phyloP scores from a whole-genome alignment of 2,797 vertebrate species.

The Gorsachius magnificus region DNA sequence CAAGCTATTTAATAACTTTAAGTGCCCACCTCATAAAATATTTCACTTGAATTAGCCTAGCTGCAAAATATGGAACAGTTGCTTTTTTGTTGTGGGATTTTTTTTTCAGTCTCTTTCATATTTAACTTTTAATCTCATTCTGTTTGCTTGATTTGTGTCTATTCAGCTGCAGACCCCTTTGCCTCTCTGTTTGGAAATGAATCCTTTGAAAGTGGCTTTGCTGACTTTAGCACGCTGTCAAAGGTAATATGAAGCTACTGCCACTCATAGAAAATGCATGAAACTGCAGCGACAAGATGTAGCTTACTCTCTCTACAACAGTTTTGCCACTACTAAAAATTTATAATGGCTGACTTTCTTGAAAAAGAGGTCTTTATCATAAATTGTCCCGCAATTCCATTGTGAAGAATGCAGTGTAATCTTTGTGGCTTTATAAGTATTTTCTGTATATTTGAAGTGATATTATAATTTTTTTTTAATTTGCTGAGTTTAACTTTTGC shows the following conservation, averaged over 20 bases:
- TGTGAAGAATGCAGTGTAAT: neutral
- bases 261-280: conserved; percentile 1
- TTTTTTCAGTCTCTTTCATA: neutral
- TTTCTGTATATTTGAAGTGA: neutral
- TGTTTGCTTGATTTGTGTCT: neutral
- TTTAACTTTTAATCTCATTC: neutral
- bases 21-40: neutral
- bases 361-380: neutral
- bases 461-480: neutral
- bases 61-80: neutral
- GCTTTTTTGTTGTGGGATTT: neutral
- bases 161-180: conserved; percentile 88
- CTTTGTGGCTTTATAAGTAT: neutral
- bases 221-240: conserved; percentile 90
- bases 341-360: neutral
- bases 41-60: neutral
- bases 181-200: conserved; percentile 93
- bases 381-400: neutral
- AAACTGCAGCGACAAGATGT: neutral
- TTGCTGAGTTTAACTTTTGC: neutral
- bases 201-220: conserved; percentile 91
- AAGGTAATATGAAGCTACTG: conserved; percentile 82
- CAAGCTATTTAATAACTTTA: neutral
- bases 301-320: neutral
- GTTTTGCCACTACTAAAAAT: neutral